Evolutionary conservation across 2,888 invertebrate genomes (phyloP), one percentile per base, ranked within the genome.

Genomic region (Eristalis tenax): DNA sequence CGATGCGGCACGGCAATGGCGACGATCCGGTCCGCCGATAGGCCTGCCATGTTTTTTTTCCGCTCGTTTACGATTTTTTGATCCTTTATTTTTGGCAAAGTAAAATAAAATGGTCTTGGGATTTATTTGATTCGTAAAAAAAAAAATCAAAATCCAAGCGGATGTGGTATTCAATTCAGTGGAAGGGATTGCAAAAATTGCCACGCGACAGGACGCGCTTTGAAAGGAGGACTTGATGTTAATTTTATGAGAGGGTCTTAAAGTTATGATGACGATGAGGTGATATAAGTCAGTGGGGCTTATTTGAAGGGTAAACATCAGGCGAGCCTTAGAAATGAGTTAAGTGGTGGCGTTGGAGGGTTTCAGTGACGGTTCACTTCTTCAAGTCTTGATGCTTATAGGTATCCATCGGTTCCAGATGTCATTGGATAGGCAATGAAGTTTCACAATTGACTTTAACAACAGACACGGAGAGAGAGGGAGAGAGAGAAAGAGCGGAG

Each of bases 101-200:
- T 8, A 32, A 32, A 32, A 32, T 32, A 32, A 32, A 32, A 32
- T 43, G 43, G 43, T 15, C 43, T n/a, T 5, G 50, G 50, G 50
- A 50, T 50, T 50, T 50, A 50, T 50, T 50, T n/a, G 50, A 50
- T 50, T 50, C 43, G 43, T 15, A 15, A 26, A 26, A 26, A 26
- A 26, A 26, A 26, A 3, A 26, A 26, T 2, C 26, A 43, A n/a
- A 43, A 4, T 43, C 43, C 15, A 15, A 13, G 43, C 43, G 43
- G 43, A 50, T 50, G 43, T 5, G 43, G 69, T 18, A 28, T 22
- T 15, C 69, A 69, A 69, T 69, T 69, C 56, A 35, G 35, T 32
- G 69, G 69, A 69, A 69, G 69, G 57, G 69, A 69, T 69, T 57
- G 56, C 50, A 50, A 50, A 32, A 50, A 50, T 50, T 50, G 50